Base-by-base conservation (phyloP, 1,140 invertebrate species). In the Olivierus martensii region DNA sequence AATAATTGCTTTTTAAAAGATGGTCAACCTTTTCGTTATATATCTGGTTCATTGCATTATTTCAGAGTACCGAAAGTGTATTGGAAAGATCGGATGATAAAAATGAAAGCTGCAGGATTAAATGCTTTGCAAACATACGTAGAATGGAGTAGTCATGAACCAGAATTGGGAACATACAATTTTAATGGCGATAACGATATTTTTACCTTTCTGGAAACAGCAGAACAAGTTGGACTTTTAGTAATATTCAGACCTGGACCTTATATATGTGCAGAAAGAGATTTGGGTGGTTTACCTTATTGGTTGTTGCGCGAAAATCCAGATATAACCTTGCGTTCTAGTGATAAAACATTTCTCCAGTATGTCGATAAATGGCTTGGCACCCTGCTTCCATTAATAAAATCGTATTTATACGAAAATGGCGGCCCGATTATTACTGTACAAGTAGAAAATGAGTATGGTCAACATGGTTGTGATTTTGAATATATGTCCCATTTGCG, bases 41-140 rank as follows among this genome's bases (percentile, higher is more conserved):
- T 74, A 34, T 71, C 72, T n/a, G 74, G 74, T 5, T 71, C 69
- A 50, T 63, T 77, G n/a, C 75, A 76, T 60, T 75, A 75, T 53
- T 70, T 66, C 46, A 61, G 75, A 28, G 66, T 74, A 9, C 73
- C 68, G n/a, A 62, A 63, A 15, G 56, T 66, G 37, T 69, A 71
- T 53, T 76, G 74, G 74, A 53, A 65, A 49, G 72, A 77, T 55
- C 58, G 73, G 49, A 59, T 76, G 14, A 46, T 55, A 14, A 71
- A 72, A 59, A 69, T 75, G 63, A 63, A 65, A 57, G 64, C 64
- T 41, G 69, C 67, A 39, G 74, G 74, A 15, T 55, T 77, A 7
- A 73, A 76, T 67, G 66, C 73, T 5, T 62, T 76, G 35, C 72
- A 76, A 61, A 64, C 65, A 65, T 75, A 70, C 53, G 62, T 75